Conservation (phyloP, 2,797 vertebrate genomes). For the Argentina silus region DNA sequence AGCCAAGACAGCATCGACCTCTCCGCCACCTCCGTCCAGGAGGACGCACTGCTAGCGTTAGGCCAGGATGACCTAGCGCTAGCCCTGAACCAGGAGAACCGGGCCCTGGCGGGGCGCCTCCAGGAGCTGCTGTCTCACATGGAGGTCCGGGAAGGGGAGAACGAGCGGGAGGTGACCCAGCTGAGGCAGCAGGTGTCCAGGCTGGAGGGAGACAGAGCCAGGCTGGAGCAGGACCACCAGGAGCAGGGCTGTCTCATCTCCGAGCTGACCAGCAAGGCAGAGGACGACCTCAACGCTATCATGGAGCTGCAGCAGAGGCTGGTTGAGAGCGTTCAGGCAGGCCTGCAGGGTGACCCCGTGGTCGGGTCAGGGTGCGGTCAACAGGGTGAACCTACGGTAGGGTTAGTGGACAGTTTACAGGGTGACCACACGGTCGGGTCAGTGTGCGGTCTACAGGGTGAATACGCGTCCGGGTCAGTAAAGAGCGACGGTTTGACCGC, state of each 20-base stretch:
- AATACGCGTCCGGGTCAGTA: not conserved
- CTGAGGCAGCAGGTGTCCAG: constrained; percentile 34
- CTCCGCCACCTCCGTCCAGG: constrained; percentile 9
- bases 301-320: constrained; percentile 52
- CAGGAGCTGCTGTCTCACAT: constrained; percentile 69
- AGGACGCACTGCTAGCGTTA: constrained; percentile 26
- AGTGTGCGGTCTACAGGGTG: constrained; percentile 17
- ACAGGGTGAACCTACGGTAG: constrained; percentile 21
- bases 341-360: not conserved
- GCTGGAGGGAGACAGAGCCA: constrained; percentile 42
- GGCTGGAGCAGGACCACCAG: constrained; percentile 59
- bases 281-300: constrained; percentile 61
- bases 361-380: constrained; percentile 6
- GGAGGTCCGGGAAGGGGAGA: constrained; percentile 47
- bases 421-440: constrained; percentile 22
- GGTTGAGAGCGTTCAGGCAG: not conserved
- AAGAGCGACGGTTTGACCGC: not conserved
- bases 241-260: constrained; percentile 58
- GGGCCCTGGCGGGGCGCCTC: constrained; percentile 65
- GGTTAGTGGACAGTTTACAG: constrained; percentile 27
- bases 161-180: constrained; percentile 36
- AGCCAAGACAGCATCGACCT: constrained; percentile 7
- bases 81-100: constrained; percentile 74
- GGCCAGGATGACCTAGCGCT: constrained; percentile 54
- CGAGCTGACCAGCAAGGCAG: constrained; percentile 67